Evolutionary conservation across 2,888 invertebrate species (phyloP).

Genomic region (Augiades crinisus): DNA sequence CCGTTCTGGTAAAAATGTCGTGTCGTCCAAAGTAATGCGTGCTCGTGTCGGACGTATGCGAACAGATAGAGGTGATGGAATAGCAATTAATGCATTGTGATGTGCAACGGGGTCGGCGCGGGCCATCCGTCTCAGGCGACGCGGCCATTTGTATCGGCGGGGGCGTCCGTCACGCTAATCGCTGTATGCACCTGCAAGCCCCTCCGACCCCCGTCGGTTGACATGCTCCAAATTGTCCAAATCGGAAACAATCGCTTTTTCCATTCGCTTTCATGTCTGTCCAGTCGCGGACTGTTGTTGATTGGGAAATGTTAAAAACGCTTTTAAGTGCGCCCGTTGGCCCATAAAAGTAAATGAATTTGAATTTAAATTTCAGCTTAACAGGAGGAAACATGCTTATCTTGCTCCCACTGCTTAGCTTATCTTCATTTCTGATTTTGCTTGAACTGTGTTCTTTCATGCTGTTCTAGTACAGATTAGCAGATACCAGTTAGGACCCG

Average conservation of each 20-base stretch:
- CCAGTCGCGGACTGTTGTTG: no score
- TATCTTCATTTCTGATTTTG: no score
- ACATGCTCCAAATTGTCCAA: conserved; percentile 22
- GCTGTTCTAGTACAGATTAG: no score
- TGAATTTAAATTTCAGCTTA: no score
- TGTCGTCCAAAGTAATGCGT: background rate
- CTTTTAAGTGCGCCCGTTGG: no score
- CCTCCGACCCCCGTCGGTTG: conserved; percentile 19
- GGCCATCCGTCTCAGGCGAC: conserved; percentile 64
- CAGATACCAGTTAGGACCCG: no score
- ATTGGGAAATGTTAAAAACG: no score
- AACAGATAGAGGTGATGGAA: conserved; percentile 46
- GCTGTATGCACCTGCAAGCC: conserved; percentile 59
- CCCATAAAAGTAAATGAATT: no score
- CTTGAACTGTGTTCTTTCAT: no score
- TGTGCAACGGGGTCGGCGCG: conserved; percentile 42
- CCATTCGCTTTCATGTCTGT: conserved; percentile 6
- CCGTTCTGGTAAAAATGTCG: conserved; percentile 7
- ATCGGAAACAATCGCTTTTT: conserved; percentile 19
- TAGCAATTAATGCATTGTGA: conserved; percentile 60
- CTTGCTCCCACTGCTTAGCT: no score
- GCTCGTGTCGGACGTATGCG: background rate
- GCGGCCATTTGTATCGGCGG: conserved; percentile 63
- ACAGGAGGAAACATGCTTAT: no score
- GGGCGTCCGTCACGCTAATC: conserved; percentile 69